Conservation (phyloP, 2,113 vertebrate genomes). For the Phyllopteryx taeniolatus region DNA sequence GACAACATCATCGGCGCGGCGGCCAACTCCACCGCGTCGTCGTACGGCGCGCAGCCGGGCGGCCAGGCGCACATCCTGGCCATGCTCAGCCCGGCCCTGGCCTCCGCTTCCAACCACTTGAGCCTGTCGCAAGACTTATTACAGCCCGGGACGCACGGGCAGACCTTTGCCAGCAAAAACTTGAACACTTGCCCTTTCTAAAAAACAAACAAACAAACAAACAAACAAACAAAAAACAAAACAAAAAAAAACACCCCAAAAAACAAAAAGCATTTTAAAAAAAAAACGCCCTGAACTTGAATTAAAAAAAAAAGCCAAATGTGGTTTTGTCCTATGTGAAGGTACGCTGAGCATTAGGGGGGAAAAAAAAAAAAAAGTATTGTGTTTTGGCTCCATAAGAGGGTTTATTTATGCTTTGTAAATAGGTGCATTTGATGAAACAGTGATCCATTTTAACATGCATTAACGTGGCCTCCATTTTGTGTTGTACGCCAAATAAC, state of each 20-base stretch:
- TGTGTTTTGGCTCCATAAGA: constrained; percentile 43
- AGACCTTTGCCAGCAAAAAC: constrained; percentile 86
- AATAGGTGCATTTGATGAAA: constrained; percentile 69
- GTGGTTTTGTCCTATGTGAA: constrained; percentile 72
- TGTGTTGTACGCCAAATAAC: constrained; percentile 6
- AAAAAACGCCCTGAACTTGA: constrained; percentile 6
- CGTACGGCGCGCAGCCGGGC: constrained; percentile 77
- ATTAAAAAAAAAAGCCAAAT: constrained; percentile 41
- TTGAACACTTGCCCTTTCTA: constrained; percentile 92
- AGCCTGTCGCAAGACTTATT: constrained; percentile 84
- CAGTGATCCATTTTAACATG: neutral
- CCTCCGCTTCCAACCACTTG: constrained; percentile 84
- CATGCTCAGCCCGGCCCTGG: constrained; percentile 86
- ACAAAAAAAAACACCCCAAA: neutral
- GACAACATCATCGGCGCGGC: constrained; percentile 91
- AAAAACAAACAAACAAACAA: constrained; percentile 32
- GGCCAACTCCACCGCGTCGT: constrained; percentile 74
- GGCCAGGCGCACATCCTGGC: constrained; percentile 89
- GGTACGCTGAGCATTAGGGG: constrained; percentile 75
- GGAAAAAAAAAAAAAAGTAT: constrained; percentile 1
- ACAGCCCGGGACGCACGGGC: constrained; percentile 72
- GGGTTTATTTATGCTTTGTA: constrained; percentile 81
- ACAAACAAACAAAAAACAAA: neutral
- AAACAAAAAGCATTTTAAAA: neutral
- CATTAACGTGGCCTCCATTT: constrained; percentile 24